Evolutionary conservation across 2,888 invertebrate species (phyloP), one percentile per base, ranked within the genome.

Genomic region (Lithosia quadra): DNA sequence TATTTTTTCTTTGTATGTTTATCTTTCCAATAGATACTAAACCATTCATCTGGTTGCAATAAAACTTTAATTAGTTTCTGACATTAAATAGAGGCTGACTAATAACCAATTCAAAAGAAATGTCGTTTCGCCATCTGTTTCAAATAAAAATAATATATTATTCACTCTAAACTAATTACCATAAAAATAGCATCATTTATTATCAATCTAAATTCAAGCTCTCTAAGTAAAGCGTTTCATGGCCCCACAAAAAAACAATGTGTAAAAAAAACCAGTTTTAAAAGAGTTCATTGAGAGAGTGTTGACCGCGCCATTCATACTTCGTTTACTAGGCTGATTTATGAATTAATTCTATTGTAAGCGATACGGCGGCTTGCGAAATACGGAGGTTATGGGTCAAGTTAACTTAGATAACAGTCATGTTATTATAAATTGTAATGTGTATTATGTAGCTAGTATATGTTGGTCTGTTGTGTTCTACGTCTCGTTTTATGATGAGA

Each of bases 261-360:
- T 65, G 61, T 65, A 43, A 55, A 67, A 70, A 65, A 57, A 77
- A 77, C 70, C 73, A 72, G 77, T 77, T 77, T 22, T 55, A 71
- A 71, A 64, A 69, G 74, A 75, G 69, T 77, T 79, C 79, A 83
- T 81, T 79, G 74, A 77, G 69, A 71, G 83, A 78, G 65, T 79
- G 79, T 75, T 78, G 79, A 76, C 76, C 75, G 68, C 65, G 63
- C 76, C 81, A 83, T 84, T 82, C 80, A 79, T 78, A 63, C 72
- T 69, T 71, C 72, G 67, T 64, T 69, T 73, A 72, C 73, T 61
- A 69, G 67, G 66, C 76, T 85, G 84, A 85, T 85, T 82, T 85
- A 85, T 85, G 84, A 81, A 84, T 84, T 81, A 82, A 84, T 81
- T 73, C 78, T 73, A 79, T 82, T 81, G 82, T 84, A 57, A 68